Conservation (phyloP, 2,888 invertebrate species). For the Platynereis dumerilii region DNA sequence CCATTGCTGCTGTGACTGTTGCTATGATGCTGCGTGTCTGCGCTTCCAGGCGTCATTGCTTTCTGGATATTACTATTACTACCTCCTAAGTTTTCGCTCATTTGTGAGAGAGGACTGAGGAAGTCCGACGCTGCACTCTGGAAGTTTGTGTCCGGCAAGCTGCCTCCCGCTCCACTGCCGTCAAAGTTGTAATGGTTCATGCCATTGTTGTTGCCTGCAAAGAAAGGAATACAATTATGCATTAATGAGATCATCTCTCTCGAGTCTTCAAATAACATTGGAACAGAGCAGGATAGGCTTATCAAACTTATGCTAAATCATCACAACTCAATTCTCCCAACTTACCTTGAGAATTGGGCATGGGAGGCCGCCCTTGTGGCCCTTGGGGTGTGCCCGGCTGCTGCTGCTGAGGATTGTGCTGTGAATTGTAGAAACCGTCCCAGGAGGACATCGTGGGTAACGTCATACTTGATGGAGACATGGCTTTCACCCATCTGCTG, state of each 20-base stretch:
- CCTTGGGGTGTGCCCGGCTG: neutral
- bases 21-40: conserved; percentile 26
- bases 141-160: conserved; percentile 12
- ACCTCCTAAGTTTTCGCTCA: conserved; percentile 81
- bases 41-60: conserved; percentile 8
- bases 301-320: too few species aligned
- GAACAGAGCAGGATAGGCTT: too few species aligned
- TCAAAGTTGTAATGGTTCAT: conserved; percentile 3
- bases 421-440: conserved; percentile 67
- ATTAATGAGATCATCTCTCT: too few species aligned
- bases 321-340: too few species aligned
- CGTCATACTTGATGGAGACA: conserved; percentile 93
- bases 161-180: conserved; percentile 11
- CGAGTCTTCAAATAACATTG: too few species aligned
- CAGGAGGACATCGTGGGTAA: conserved; percentile 91
- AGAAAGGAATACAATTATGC: neutral
- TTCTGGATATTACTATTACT: conserved; percentile 2
- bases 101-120: conserved; percentile 77
- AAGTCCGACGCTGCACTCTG: conserved; percentile 36
- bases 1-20: conserved; percentile 38
- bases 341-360: conserved; percentile 2
- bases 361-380: neutral
- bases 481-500: conserved; percentile 33
- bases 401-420: conserved; percentile 10
- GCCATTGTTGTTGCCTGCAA: neutral